Evolutionary conservation across 1,140 invertebrate species (phyloP), one percentile per base, ranked within the genome.

Genomic region (Metopolophium dirhodum): DNA sequence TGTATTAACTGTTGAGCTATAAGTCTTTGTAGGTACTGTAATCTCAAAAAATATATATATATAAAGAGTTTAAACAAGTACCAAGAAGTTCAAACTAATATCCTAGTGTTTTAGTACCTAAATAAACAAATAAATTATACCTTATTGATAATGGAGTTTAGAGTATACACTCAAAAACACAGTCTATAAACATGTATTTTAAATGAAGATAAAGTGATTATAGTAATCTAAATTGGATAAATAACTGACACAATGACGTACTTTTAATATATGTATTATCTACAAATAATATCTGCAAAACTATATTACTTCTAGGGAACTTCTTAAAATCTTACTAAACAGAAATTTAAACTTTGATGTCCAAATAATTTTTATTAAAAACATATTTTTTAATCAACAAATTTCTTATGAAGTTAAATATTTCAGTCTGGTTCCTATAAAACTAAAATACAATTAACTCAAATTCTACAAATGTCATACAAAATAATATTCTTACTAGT

Each of bases 191-290:
- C 30, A n/a, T 77, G 14, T 77, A 77, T 77, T n/a, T 77, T n/a
- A 77, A 77, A 77, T 77, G n/a, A n/a, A 77, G 61, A 77, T 77
- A 77, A 68, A n/a, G 61, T 77, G 61, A 77, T 77, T 77, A 77
- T 77, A 77, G 61, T 77, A 77, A 77, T 14, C 30, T n/a, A 77
- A 77, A 18, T 77, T n/a, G 30, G 14, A 77, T 77, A n/a, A 77
- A 77, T 77, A 77, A 18, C 14, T 77, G 4, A n/a, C 14, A 77
- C 14, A 77, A 77, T 18, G n/a, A n/a, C n/a, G 1, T 77, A 77
- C 1, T 18, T 18, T n/a, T 77, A n/a, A 77, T n/a, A 77, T 68
- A 68, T 68, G 6, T n/a, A 68, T 30, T 68, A 68, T 68, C 61
- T 14, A 30, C n/a, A 30, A 61, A 14, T 30, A 68, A 68, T 68